Evolutionary conservation across 2,797 vertebrate species (phyloP), one percentile per base, ranked within the genome.

Genomic region (Clarias pachynema): DNA sequence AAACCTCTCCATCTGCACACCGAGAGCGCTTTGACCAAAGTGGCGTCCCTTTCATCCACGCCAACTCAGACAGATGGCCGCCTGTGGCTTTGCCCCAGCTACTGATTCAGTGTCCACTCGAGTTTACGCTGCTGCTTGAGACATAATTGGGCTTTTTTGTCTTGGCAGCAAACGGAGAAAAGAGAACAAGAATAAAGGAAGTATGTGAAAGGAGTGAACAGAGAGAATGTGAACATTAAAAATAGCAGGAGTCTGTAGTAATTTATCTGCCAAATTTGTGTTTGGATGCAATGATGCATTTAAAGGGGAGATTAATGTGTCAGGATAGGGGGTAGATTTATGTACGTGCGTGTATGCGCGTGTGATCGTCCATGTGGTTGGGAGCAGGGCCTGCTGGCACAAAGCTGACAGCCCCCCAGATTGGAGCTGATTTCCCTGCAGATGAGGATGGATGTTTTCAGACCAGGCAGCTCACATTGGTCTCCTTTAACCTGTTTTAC

Each of bases 291-390:
- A 86, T 85, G 88, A 91, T 91, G 93, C 94, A 95, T 95, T 94
- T 94, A 91, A 93, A 95, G 93, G 92, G 91, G 92, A 94, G 94
- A 95, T 95, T 95, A 95, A 95, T 93, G 92, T 93, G 94, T 95
- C 94, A 94, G 91, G 93, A 94, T 92, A 91, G 90, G 93, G 92
- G 91, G 93, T 93, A 93, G 73, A 84, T 77, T 60, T 82, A 69
- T 84, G 80, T 65, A 65, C 3, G n/a, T 22, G 74, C 34, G 56
- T 59, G 83, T 60, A 26, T 68, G 18, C 81, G 34, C 66, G 29
- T 70, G 15, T 62, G 26, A 78, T 79, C 40, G 84, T 75, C 77
- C 78, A 85, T 86, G 74, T 73, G 85, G 57, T 59, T 83, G 66
- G 59, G 77, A 79, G 81, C 59, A 59, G 77, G 80, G 65, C 84